phyloP scores from a whole-genome alignment of 2,113 vertebrate genomes.

The Morone chrysops region DNA sequence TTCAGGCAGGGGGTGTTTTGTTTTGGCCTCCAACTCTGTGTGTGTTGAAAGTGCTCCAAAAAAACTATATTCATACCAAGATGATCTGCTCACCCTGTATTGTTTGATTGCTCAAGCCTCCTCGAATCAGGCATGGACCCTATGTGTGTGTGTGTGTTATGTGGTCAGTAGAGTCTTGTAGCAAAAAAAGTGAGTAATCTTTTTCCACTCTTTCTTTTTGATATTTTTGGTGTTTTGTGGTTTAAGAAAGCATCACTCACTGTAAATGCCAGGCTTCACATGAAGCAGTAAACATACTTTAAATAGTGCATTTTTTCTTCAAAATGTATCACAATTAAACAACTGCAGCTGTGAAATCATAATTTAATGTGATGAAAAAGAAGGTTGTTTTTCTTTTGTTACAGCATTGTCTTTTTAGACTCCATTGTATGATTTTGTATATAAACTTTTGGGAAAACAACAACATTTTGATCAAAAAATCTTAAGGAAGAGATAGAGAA shows the following conservation, averaged over 20 bases:
- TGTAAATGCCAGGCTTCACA: background rate
- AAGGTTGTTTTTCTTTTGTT: background rate
- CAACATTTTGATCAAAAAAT: background rate
- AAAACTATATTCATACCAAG: conserved; percentile 48
- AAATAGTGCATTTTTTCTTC: background rate
- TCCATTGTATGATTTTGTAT: background rate
- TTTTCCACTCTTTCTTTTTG: background rate
- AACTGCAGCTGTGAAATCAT: background rate
- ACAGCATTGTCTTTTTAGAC: background rate
- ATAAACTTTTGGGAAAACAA: background rate
- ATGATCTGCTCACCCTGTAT: conserved; percentile 58
- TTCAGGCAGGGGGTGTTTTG: conserved; percentile 57
- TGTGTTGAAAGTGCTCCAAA: conserved; percentile 58
- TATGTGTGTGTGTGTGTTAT: background rate
- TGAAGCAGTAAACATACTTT: background rate
- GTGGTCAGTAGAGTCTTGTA: conserved; percentile 4
- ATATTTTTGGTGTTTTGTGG: background rate
- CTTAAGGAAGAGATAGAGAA: background rate
- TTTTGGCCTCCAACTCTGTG: conserved; percentile 15
- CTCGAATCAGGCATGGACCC: conserved; percentile 13
- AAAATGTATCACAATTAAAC: background rate
- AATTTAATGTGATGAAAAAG: background rate
- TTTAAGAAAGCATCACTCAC: background rate
- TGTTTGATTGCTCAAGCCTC: conserved; percentile 41
- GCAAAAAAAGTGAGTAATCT: conserved; percentile 20